These are phyloP conservation scores for Eucera pruinosa DNA, from an alignment of 2,888 invertebrate genomes.

Conservation along the genomic window DNA sequence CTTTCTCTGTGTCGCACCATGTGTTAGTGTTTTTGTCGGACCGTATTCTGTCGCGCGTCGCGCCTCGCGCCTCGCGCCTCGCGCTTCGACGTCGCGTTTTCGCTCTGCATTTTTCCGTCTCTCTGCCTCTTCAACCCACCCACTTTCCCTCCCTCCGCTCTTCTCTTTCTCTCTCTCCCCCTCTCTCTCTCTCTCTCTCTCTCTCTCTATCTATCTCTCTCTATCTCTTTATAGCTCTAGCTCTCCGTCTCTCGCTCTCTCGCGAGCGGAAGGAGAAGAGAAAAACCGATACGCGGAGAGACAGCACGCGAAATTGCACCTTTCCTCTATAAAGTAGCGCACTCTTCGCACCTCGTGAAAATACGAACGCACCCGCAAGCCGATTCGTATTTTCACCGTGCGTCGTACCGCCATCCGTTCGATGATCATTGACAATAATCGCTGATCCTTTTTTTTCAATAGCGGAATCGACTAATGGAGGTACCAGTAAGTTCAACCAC, in stretches of 20 bases:
- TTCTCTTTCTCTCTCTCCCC: no score
- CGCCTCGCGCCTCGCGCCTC: no score
- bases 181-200: background rate
- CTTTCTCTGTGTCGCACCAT: conserved; percentile 71
- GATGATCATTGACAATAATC: conserved; percentile 82
- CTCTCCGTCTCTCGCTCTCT: conserved; percentile 60
- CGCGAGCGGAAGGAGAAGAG: conserved; percentile 41
- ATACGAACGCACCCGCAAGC: conserved; percentile 68
- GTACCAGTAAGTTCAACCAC: conserved; percentile 86
- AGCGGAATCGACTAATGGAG: conserved; percentile 91
- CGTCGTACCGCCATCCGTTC: conserved; percentile 36
- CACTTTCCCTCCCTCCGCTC: no score
- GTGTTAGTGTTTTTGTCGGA: conserved; percentile 70
- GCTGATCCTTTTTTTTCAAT: conserved; percentile 83
- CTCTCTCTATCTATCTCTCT: no score
- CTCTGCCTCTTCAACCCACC: conserved; percentile 32
- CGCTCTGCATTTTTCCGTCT: conserved; percentile 62
- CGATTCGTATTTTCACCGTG: conserved; percentile 73
- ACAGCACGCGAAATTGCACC: conserved; percentile 73
- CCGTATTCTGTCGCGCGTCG: conserved; percentile 36
- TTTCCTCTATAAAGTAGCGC: conserved; percentile 73
- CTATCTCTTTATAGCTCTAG: no score
- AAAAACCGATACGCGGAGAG: conserved; percentile 62
- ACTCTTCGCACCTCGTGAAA: conserved; percentile 71
- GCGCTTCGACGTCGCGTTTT: conserved; percentile 69